phyloP scores from a whole-genome alignment of 2,888 invertebrate genomes.

The Sussaba pulchella region DNA sequence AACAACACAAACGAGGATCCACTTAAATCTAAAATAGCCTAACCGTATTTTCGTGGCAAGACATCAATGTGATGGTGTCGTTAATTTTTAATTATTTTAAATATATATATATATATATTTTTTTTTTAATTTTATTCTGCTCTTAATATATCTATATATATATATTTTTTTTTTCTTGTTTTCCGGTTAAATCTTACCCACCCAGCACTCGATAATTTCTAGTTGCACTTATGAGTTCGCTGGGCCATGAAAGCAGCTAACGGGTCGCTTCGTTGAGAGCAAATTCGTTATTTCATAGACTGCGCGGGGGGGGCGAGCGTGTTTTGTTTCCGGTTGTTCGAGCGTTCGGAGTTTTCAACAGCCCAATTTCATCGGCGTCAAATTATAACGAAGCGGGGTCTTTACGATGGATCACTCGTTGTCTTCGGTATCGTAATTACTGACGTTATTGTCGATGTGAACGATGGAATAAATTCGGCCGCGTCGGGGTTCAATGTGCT shows the following conservation, averaged over 20 bases:
- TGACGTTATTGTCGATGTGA: constrained; percentile 72
- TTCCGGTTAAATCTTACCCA: constrained; percentile 61
- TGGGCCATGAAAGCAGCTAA: constrained; percentile 74
- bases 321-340: constrained; percentile 70
- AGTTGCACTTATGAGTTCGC: constrained; percentile 55
- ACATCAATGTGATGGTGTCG: constrained; percentile 57
- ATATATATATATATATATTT: constrained; percentile 33
- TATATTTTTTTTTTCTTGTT: constrained; percentile 57
- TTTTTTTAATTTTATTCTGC: constrained; percentile 58
- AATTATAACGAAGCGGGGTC: constrained; percentile 69
- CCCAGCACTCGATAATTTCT: constrained; percentile 64
- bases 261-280: constrained; percentile 67
- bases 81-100: constrained; percentile 53
- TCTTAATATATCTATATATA: constrained; percentile 43
- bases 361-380: constrained; percentile 71
- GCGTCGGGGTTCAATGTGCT: constrained; percentile 94
- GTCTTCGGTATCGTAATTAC: constrained; percentile 79
- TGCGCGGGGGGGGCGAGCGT: constrained; percentile 21
- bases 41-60: constrained; percentile 57
- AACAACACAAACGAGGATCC: constrained; percentile 43
- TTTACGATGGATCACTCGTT: constrained; percentile 81
- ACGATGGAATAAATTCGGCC: constrained; percentile 92
- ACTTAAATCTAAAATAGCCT: constrained; percentile 47
- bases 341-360: constrained; percentile 73
- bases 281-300: constrained; percentile 29